Base-by-base conservation (phyloP, 1,140 invertebrate species). In the Aphis gossypii region DNA sequence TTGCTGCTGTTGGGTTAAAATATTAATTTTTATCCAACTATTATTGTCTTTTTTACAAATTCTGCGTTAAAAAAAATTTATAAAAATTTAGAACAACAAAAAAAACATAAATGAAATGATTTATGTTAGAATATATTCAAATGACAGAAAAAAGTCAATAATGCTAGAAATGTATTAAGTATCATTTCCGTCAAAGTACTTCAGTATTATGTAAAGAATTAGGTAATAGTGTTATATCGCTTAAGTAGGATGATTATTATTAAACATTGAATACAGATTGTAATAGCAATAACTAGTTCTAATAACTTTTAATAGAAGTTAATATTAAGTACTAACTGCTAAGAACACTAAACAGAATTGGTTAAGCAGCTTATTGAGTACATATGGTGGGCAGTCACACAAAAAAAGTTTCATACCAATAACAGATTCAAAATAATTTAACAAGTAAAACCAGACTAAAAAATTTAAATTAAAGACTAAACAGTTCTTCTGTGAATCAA, bases 351-450 rank as follows among this genome's bases (percentile, higher is more conserved):
- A 4, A 82, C 18, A 82, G 7, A 20, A 35, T 82, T 6, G 76
- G 20, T 38, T 35, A 83, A 83, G 8, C 35, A 38, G 20, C 20
- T 82, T 38, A 38, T 20, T 82, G 76, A 82, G 60, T 41, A 84
- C 20, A 38, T 9, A 25, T 41, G 23, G 41, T 84, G 3, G 20
- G 83, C 83, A 25, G 6, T 86, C 25, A 46, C 38, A 14, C 83
- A 44, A 86, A 46, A 86, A 46, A 25, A 25, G 9, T 46, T 46
- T 41, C 84, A 86, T n/a, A 86, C 4, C 84, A 54, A 23, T 48
- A 54, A 88, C 46, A 88, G 8, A n/a, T 23, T 25, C 30, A 88
- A 48, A 48, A 88, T 46, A 88, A 48, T 88, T 76, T 88, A 88
- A 88, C 46, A 88, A 86, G 25, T 30, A 30, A 86, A 86, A 86